Percentiles rank a stretch among this genome's conserved stretches.
These are phyloP conservation scores for Diphyllodes magnificus DNA, from an alignment of 2,113 vertebrate genomes.

Conservation along the genomic window DNA sequence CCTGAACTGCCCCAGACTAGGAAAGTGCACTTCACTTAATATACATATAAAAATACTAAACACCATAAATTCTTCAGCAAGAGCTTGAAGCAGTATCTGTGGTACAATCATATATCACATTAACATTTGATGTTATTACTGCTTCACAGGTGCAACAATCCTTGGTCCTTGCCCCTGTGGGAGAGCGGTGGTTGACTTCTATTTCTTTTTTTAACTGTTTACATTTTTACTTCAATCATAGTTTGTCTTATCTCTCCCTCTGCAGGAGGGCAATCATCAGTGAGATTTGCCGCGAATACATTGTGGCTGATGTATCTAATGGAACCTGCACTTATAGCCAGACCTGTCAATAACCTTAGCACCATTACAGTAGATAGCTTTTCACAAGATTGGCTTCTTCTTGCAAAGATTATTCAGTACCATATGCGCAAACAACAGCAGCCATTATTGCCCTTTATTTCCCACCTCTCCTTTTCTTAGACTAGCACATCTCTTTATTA, in stretches of 20 bases:
- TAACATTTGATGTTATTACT: constrained; percentile 64
- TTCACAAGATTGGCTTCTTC: constrained; percentile 71
- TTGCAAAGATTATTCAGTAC: constrained; percentile 70
- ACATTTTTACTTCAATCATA: constrained; percentile 74
- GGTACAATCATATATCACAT: constrained; percentile 50
- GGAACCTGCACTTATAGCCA: constrained; percentile 71
- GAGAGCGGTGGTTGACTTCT: constrained; percentile 61
- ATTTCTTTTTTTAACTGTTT: constrained; percentile 71
- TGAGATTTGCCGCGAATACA: constrained; percentile 68
- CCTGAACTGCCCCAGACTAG: constrained; percentile 41
- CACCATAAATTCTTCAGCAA: constrained; percentile 54
- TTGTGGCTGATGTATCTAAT: constrained; percentile 70
- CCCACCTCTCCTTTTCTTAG: constrained; percentile 56
- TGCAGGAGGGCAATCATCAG: constrained; percentile 72
- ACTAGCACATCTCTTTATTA: constrained; percentile 56
- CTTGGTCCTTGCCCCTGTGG: constrained; percentile 62
- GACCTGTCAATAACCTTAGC: constrained; percentile 71
- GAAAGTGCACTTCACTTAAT: constrained; percentile 62
- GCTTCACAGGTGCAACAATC: constrained; percentile 56
- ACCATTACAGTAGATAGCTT: constrained; percentile 71
- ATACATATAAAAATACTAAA: constrained; percentile 66
- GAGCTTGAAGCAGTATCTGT: constrained; percentile 33
- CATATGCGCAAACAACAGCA: constrained; percentile 70
- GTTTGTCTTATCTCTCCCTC: constrained; percentile 73
- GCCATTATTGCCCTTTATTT: constrained; percentile 69